Evolutionary conservation across 2,113 vertebrate genomes (phyloP).

Genomic region (Apaloderma vittatum): DNA sequence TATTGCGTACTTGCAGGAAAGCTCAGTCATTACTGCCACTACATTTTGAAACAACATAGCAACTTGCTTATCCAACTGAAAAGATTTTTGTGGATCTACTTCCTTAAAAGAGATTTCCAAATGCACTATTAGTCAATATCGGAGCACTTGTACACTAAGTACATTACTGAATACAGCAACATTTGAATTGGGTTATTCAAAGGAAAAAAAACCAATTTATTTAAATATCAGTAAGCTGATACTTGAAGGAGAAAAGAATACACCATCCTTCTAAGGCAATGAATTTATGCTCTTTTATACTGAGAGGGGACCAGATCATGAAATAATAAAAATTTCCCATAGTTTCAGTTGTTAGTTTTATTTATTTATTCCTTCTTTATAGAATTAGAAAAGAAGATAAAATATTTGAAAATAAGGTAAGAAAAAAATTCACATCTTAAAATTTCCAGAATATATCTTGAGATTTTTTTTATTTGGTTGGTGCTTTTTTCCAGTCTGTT

Average conservation of each 20-base stretch:
- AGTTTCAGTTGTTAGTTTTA: background rate
- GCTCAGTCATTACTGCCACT: constrained; percentile 24
- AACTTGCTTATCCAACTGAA: background rate
- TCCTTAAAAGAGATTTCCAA: background rate
- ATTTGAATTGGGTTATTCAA: background rate
- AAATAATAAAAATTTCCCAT: background rate
- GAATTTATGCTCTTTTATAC: background rate
- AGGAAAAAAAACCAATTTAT: background rate
- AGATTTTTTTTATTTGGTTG: background rate
- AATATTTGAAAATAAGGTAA: background rate
- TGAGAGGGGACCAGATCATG: background rate
- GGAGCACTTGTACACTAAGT: background rate
- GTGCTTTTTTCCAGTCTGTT: background rate
- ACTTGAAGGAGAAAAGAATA: background rate
- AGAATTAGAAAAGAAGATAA: background rate
- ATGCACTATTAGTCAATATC: background rate
- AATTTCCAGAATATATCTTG: background rate
- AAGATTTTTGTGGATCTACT: background rate
- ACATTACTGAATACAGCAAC: rapidly evolving
- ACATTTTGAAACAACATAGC: background rate
- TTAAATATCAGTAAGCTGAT: background rate
- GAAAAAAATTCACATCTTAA: background rate
- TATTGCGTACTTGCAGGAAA: background rate
- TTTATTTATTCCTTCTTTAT: background rate
- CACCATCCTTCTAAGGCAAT: background rate